phyloP scores from a whole-genome alignment of 2,797 vertebrate genomes.

The Cirrhinus mrigala region DNA sequence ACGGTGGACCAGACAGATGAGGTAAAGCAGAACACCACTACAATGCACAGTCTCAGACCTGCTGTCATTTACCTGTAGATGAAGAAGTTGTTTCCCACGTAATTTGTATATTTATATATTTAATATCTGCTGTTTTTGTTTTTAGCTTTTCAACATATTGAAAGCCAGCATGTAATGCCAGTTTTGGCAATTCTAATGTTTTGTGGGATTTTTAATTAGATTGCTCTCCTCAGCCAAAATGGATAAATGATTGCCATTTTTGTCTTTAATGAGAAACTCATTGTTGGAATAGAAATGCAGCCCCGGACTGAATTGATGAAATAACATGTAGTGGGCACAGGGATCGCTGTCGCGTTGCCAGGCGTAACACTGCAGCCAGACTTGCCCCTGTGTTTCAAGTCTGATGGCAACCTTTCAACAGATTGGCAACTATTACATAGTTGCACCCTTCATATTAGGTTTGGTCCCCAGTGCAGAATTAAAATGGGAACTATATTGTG shows the following conservation, averaged over 20 bases:
- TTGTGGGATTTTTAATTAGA: slow-evolving; percentile 37
- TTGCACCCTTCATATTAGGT: not conserved
- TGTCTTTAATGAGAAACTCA: slow-evolving; percentile 21
- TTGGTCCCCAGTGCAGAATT: slow-evolving; percentile 4
- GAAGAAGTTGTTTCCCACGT: not conserved
- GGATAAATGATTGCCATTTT: slow-evolving; percentile 23
- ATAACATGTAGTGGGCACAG: slow-evolving; percentile 21
- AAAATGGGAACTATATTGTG: not conserved
- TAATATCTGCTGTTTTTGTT: not conserved
- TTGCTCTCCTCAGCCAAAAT: not conserved
- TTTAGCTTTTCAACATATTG: slow-evolving; percentile 19
- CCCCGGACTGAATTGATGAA: slow-evolving; percentile 1
- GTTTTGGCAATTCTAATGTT: slow-evolving; percentile 28
- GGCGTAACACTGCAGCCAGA: slow-evolving; percentile 16
- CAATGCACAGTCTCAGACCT: not conserved
- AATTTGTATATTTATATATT: slow-evolving; percentile 1
- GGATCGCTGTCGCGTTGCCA: slow-evolving; percentile 37
- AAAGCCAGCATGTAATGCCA: slow-evolving; percentile 8
- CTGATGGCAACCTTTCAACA: slow-evolving; percentile 50
- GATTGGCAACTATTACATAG: slow-evolving; percentile 21
- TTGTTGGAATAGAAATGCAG: slow-evolving; percentile 13
- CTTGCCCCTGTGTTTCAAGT: slow-evolving; percentile 26
- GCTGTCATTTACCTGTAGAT: not conserved
- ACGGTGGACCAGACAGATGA: slow-evolving; percentile 93
- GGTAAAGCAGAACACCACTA: slow-evolving; percentile 70